Evolutionary conservation across 2,888 invertebrate genomes (phyloP), one percentile per base, ranked within the genome.

Genomic region (Margaritifera margaritifera): DNA sequence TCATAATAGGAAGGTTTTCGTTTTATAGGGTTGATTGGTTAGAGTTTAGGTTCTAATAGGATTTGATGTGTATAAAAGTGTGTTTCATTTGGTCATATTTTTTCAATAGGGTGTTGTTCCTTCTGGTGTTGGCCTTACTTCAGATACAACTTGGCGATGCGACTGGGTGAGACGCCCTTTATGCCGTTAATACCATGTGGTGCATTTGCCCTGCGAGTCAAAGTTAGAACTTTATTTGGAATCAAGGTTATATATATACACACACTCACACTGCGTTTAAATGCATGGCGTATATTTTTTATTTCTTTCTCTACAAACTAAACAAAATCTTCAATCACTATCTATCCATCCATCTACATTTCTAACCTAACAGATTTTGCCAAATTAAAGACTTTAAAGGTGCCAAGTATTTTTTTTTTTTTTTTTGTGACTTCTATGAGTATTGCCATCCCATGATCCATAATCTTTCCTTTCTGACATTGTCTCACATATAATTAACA

Each of bases 141-240:
- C 70, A 81, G 84, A 60, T 86, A 86, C 64, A 80, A 78, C 59
- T 57, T 83, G 31, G 84, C 84, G 8, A 84, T 80, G 51, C 68
- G 86, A 27, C 73, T 86, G 2, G 85, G 86, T 20, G 85, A 86
- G 60, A 84, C 84, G 19, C 86, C 86, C 8, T 86, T 86, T 74
- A 82, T 86, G 82, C 81, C 85, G 2, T 74, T 85, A 24, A 82
- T 86, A 55, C 86, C 86, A 4, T 86, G 86, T 76, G 83, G 85
- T 31, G 73, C 80, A 56, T 86, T 85, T 66, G 84, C 80, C 24
- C 74, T 86, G n/a, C 68, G 86, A 59, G 80, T 86, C 60, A 84
- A 86, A 72, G 76, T 84, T 42, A 76, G 86, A 62, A 82, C 84
- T 8, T 67, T 84, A n/a, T 84, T 86, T 72, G 84, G 85, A 67